Percentiles rank a stretch among this genome's conserved stretches.
phyloP scores from a whole-genome alignment of 2,797 vertebrate genomes.

The Fistularia tabacaria region DNA sequence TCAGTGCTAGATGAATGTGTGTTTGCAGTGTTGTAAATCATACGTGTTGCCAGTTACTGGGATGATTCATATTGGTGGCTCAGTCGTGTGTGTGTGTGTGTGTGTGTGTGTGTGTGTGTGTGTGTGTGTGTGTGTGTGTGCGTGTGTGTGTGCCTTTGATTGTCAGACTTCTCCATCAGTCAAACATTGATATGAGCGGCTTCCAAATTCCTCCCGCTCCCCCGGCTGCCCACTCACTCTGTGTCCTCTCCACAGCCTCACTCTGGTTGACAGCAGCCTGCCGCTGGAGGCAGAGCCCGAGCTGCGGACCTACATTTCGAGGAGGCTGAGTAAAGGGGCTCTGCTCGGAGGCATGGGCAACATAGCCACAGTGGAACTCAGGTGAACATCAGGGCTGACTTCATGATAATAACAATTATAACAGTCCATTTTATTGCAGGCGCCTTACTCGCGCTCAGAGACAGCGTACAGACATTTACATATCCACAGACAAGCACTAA shows the following conservation, averaged over 20 bases:
- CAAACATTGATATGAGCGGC: slow-evolving; percentile 43
- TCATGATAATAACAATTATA: no score
- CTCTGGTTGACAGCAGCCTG: slow-evolving; percentile 86
- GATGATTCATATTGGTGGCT: slow-evolving; percentile 34
- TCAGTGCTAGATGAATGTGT: no score
- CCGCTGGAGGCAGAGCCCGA: slow-evolving; percentile 86
- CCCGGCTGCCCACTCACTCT: slow-evolving; percentile 1
- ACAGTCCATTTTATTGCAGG: no score
- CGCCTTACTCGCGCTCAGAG: no score
- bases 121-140: slow-evolving; percentile 37
- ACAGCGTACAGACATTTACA: no score
- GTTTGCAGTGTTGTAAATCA: no score
- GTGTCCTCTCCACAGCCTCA: slow-evolving; percentile 76
- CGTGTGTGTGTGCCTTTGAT: background rate
- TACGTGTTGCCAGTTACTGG: no score
- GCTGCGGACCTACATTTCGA: slow-evolving; percentile 85
- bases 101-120: background rate
- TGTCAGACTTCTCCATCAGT: slow-evolving; percentile 55
- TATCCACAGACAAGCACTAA: no score
- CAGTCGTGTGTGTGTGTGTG: slow-evolving; percentile 30
- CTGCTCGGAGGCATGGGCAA: slow-evolving; percentile 94
- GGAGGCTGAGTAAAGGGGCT: slow-evolving; percentile 89
- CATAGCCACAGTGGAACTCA: slow-evolving; percentile 88
- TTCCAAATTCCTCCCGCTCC: slow-evolving; percentile 25
- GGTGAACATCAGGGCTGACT: slow-evolving; percentile 63